Percentiles rank a stretch among this genome's conserved stretches.
Conservation (phyloP, 2,797 vertebrate genomes). For the Clarias laeviceps region DNA sequence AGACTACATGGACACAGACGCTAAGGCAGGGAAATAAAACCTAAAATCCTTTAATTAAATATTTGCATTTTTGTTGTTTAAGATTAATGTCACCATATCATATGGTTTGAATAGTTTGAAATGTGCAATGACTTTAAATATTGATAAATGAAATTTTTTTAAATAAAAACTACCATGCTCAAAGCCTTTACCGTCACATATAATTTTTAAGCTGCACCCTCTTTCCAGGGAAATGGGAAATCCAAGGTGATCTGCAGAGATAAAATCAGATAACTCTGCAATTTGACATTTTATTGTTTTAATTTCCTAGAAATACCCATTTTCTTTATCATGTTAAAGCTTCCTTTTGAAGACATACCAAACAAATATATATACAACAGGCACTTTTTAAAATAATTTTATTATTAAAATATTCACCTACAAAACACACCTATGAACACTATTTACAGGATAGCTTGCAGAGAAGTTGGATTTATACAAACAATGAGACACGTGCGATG, state of each 20-base stretch:
- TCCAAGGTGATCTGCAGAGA: background rate
- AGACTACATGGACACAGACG: no score
- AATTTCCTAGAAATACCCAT: background rate
- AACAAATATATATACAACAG: conserved; percentile 23
- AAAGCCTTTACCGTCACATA: background rate
- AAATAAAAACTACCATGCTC: no score
- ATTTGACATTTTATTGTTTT: background rate
- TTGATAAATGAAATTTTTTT: background rate
- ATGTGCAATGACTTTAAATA: background rate
- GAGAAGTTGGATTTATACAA: conserved; percentile 65
- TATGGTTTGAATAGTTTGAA: background rate
- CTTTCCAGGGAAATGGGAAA: conserved; percentile 1
- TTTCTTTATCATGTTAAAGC: background rate
- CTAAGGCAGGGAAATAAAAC: no score
- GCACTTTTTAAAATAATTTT: conserved; percentile 72
- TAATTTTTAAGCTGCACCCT: background rate
- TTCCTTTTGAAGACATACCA: background rate
- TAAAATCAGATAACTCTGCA: background rate
- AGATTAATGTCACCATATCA: background rate
- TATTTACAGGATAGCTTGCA: conserved; percentile 78
- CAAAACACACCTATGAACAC: conserved; percentile 83
- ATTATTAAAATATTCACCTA: conserved; percentile 87
- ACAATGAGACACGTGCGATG: conserved; percentile 22
- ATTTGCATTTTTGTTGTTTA: background rate
- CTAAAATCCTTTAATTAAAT: background rate